Percentiles rank a stretch among this genome's conserved stretches.
Evolutionary conservation across 2,888 invertebrate genomes (phyloP).

Genomic region (Ennomos quercinarius): DNA sequence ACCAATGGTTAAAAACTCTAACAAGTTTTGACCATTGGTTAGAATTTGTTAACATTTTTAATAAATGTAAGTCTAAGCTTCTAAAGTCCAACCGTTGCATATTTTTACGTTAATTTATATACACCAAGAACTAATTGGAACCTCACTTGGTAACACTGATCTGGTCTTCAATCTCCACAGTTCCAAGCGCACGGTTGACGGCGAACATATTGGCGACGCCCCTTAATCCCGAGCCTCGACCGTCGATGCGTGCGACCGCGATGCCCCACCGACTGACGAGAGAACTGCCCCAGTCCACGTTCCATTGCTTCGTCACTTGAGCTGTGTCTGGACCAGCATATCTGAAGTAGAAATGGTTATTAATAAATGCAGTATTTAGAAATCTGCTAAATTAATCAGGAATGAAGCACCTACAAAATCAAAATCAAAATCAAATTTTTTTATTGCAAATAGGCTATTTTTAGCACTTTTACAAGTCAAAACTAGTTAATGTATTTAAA

Average conservation of each 20-base stretch:
- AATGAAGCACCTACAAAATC: too few relatives aligned
- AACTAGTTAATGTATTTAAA: too few relatives aligned
- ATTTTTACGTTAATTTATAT: neutral
- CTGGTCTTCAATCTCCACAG: slow-evolving; percentile 96
- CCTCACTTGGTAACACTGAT: slow-evolving; percentile 91
- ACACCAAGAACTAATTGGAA: neutral
- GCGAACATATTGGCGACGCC: slow-evolving; percentile 94
- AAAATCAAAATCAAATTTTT: too few relatives aligned
- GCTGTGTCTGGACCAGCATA: slow-evolving; percentile 97
- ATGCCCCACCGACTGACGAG: slow-evolving; percentile 93
- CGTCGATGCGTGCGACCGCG: slow-evolving; percentile 96
- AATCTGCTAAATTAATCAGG: too few relatives aligned
- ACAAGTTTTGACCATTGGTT: too few relatives aligned
- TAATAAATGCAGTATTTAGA: too few relatives aligned
- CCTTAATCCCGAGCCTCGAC: slow-evolving; percentile 94
- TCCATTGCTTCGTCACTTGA: slow-evolving; percentile 93
- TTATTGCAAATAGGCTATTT: too few relatives aligned
- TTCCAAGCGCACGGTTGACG: slow-evolving; percentile 93
- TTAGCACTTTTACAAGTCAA: too few relatives aligned
- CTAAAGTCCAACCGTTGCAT: too few relatives aligned
- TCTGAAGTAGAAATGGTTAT: slow-evolving; percentile 67
- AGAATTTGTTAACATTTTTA: too few relatives aligned
- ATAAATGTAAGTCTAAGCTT: too few relatives aligned
- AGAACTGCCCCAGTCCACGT: slow-evolving; percentile 95
- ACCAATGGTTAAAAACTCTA: too few relatives aligned